Conservation (phyloP, 1,140 invertebrate genomes). For the Bilobella aurantiaca region DNA sequence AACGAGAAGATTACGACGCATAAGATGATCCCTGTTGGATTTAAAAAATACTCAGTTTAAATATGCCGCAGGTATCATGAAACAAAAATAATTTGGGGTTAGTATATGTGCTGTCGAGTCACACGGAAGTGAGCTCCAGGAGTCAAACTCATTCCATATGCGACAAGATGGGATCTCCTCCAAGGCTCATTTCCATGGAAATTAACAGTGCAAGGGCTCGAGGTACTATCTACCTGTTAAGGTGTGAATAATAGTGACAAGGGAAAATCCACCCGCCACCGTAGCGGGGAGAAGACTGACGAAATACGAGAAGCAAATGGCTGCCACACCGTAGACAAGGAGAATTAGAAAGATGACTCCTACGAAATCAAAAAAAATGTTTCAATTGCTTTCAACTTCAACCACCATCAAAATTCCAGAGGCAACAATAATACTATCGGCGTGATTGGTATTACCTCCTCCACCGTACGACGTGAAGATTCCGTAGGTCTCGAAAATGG, state of each 20-base stretch:
- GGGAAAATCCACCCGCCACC: slow-evolving; percentile 15
- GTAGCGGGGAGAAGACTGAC: slow-evolving; percentile 6
- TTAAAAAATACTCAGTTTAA: too few species aligned
- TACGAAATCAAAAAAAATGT: slow-evolving; percentile 51
- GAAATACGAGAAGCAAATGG: slow-evolving; percentile 16
- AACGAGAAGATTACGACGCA: not conserved
- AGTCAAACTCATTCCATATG: too few species aligned
- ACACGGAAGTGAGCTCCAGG: too few species aligned
- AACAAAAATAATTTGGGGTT: too few species aligned
- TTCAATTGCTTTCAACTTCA: not conserved
- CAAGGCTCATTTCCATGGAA: too few species aligned
- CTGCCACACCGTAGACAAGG: slow-evolving; percentile 2
- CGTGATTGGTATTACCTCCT: slow-evolving; percentile 2
- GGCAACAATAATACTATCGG: slow-evolving; percentile 12
- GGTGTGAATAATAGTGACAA: slow-evolving; percentile 9
- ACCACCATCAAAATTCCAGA: not conserved
- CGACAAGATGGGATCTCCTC: too few species aligned
- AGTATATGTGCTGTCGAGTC: too few species aligned
- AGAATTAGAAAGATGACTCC: slow-evolving; percentile 15
- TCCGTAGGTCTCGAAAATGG: not conserved
- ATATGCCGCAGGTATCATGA: too few species aligned
- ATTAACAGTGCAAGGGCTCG: too few species aligned
- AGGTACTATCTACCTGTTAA: not conserved
- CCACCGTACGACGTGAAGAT: not conserved
- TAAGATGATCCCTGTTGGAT: not conserved